Percentiles rank a stretch among this genome's conserved stretches.
Evolutionary conservation across 2,888 invertebrate species (phyloP).

Genomic region (Xanthia icteritia): DNA sequence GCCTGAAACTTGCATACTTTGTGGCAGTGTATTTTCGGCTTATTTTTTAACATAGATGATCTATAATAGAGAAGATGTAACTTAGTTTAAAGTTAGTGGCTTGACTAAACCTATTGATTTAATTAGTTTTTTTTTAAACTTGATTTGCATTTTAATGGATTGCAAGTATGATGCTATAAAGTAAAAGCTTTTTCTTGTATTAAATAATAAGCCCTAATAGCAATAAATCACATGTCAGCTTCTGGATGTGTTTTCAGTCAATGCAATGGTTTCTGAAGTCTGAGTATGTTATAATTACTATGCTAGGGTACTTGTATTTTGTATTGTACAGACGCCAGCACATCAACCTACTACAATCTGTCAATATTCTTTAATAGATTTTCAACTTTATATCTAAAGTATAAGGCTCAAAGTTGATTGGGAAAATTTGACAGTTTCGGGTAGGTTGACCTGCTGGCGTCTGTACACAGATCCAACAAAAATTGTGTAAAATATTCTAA

Average conservation of each 20-base stretch:
- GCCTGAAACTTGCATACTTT: neutral
- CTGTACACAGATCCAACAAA: slow-evolving; percentile 21
- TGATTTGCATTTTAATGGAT: neutral
- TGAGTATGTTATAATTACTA: slow-evolving; percentile 22
- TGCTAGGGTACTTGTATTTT: slow-evolving; percentile 14
- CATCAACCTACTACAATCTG: no score
- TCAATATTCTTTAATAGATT: no score
- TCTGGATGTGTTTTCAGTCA: slow-evolving; percentile 15
- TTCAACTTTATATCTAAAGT: no score
- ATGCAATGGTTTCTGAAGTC: slow-evolving; percentile 10
- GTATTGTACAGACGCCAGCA: no score
- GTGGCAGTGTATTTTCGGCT: neutral
- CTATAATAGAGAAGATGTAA: neutral
- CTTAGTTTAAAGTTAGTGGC: slow-evolving; percentile 2
- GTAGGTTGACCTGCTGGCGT: no score
- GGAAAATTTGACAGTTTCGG: no score
- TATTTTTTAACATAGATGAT: neutral
- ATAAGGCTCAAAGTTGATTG: no score
- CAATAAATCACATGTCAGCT: neutral
- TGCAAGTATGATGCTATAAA: slow-evolving; percentile 12
- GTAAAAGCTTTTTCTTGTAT: neutral
- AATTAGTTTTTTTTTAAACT: neutral
- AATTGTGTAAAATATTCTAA: slow-evolving; percentile 9
- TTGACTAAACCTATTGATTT: slow-evolving; percentile 16
- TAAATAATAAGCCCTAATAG: neutral